Conservation (phyloP, 2,113 vertebrate species). For the Lamprologus speciosus region DNA sequence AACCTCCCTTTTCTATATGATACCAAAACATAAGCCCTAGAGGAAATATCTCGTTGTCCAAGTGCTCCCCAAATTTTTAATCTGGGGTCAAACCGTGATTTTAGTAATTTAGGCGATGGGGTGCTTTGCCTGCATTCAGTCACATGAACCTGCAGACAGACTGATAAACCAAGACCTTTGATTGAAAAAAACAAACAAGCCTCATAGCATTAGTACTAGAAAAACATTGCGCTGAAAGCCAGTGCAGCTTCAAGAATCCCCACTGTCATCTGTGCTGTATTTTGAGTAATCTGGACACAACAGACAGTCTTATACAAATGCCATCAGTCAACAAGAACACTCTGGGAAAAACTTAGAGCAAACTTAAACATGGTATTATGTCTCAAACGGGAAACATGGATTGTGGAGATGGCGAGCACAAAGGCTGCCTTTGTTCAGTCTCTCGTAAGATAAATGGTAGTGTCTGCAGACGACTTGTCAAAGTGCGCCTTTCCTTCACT, state of each 20-base stretch:
- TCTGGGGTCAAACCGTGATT: background rate
- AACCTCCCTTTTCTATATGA: background rate
- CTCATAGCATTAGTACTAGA: background rate
- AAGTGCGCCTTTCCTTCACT: background rate
- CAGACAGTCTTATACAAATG: background rate
- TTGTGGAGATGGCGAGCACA: background rate
- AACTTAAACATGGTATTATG: background rate
- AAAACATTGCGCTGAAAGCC: background rate
- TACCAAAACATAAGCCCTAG: background rate
- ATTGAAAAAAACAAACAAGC: background rate
- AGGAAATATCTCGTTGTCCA: background rate
- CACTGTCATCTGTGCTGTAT: background rate
- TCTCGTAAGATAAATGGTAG: background rate
- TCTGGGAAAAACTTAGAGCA: background rate
- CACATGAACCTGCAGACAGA: background rate
- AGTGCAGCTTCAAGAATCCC: background rate
- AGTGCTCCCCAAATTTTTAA: background rate
- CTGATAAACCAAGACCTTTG: background rate
- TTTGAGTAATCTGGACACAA: background rate
- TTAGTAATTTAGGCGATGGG: background rate
- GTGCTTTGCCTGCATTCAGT: background rate
- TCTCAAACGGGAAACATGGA: background rate
- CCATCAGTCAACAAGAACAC: background rate
- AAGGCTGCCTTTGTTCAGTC: conserved; percentile 16
- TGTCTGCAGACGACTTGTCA: background rate